Base-by-base conservation (phyloP, 2,888 invertebrate genomes). In the Limnephilus auricula region DNA sequence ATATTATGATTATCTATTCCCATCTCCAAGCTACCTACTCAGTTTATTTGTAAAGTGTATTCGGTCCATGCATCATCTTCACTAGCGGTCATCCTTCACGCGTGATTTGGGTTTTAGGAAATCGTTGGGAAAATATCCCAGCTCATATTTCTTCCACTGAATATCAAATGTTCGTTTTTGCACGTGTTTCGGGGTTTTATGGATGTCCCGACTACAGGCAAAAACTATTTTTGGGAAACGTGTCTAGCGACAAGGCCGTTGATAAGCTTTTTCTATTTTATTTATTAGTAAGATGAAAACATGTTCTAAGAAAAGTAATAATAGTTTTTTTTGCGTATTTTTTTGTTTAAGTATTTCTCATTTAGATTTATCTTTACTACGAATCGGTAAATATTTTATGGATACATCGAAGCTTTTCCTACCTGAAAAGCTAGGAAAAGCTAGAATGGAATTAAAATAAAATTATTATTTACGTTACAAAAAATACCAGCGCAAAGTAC, bases 161-260 rank as follows among this genome's bases (percentile, higher is more conserved):
- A 82, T 82, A 82, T 82, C 82, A 34, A 82, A 82, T 82, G n/a
- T 82, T 25, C 34, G 18, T 82, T 82, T 82, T 82, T 82, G 82
- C 82, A 37, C 32, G 25, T 37, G 82, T 82, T 32, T 65, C 65
- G 25, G 25, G 25, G 65, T 65, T 65, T 65, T 65, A 65, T 65
- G 25, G 65, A 25, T 65, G 65, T 65, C 25, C n/a, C 65, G 65
- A 65, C 65, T n/a, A 65, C 4, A 65, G 15, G 25, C 65, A 65
- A 65, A 65, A 65, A 65, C 65, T 65, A 65, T 65, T 65, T 65
- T 65, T 65, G n/a, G 65, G 65, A 65, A n/a, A 25, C 65, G 65
- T 65, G 65, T 65, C n/a, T 65, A 65, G 25, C 9, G 25, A 65
- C 65, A n/a, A 65, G 25, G 65, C n/a, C 65, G 65, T 65, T 65